These are phyloP conservation scores for Scaptomyza flava DNA, from an alignment of 2,888 invertebrate genomes.

Conservation along the genomic window DNA sequence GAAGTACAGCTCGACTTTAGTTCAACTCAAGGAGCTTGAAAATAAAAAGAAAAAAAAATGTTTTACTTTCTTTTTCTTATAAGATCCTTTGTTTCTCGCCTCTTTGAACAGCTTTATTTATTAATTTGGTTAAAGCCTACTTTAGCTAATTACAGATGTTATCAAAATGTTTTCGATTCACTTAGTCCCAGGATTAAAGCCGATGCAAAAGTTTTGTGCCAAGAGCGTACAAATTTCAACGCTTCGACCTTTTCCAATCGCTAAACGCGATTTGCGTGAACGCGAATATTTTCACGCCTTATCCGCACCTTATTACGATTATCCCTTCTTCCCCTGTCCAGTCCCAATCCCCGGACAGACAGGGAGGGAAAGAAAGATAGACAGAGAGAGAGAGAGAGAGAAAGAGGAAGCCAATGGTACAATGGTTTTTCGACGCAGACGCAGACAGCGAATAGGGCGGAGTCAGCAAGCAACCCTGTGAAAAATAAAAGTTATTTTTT, in stretches of 20 bases:
- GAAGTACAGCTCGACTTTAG: no score
- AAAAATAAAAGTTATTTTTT: neutral
- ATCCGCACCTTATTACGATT: neutral
- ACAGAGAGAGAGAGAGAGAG: neutral
- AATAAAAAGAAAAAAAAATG: no score
- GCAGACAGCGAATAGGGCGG: conserved; percentile 35
- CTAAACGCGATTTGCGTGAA: conserved; percentile 15
- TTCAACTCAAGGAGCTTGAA: no score
- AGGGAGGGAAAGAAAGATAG: neutral
- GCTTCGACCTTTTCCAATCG: conserved; percentile 33
- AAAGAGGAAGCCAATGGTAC: neutral
- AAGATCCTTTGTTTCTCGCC: neutral
- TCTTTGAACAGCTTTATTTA: neutral
- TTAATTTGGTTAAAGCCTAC: no score
- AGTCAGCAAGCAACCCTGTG: conserved; percentile 24
- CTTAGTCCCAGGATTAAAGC: conserved; percentile 23
- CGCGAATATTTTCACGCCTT: conserved; percentile 38
- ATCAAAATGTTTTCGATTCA: conserved; percentile 8
- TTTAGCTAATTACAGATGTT: conserved; percentile 30
- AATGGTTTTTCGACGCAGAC: conserved; percentile 29
- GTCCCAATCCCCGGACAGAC: conserved; percentile 3
- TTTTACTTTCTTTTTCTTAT: neutral
- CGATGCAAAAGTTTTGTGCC: conserved; percentile 22
- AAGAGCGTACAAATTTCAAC: conserved; percentile 53
- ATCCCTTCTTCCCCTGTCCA: neutral